Percentiles rank a stretch among this genome's conserved stretches.
Evolutionary conservation across 2,797 vertebrate genomes (phyloP).

Genomic region (Hylomyscus alleni): DNA sequence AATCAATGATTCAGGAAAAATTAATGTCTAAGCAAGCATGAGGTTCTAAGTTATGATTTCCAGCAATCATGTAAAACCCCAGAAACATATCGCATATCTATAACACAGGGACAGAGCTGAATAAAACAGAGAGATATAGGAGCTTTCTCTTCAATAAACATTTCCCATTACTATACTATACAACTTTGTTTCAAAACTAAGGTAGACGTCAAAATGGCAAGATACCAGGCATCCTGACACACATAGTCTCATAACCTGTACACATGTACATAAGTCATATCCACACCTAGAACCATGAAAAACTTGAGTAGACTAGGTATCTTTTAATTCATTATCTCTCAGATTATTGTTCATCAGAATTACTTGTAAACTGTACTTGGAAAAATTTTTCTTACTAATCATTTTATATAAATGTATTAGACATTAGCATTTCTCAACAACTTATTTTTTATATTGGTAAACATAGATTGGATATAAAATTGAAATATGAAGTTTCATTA

Average conservation of each 20-base stretch:
- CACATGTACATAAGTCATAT: background rate
- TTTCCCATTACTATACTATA: rapidly evolving
- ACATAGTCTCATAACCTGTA: background rate
- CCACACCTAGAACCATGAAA: background rate
- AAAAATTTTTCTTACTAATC: constrained; percentile 64
- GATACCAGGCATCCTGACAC: background rate
- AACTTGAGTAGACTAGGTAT: constrained; percentile 44
- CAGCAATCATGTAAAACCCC: background rate
- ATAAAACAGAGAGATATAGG: background rate
- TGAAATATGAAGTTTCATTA: constrained; percentile 75
- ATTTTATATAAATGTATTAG: constrained; percentile 74
- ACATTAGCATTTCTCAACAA: constrained; percentile 58
- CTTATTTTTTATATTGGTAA: constrained; percentile 76
- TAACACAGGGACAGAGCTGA: too few relatives aligned
- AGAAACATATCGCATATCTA: too few relatives aligned
- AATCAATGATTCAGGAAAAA: background rate
- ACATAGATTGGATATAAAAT: constrained; percentile 74
- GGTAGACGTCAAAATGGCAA: background rate
- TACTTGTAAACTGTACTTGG: constrained; percentile 53
- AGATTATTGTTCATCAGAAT: constrained; percentile 70
- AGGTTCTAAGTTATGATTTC: background rate
- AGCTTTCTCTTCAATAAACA: background rate
- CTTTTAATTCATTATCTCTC: constrained; percentile 49
- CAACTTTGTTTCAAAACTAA: background rate
- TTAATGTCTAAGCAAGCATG: background rate